Evolutionary conservation across 2,888 invertebrate genomes (phyloP), one percentile per base, ranked within the genome.

Genomic region (Ormyrus labotus): DNA sequence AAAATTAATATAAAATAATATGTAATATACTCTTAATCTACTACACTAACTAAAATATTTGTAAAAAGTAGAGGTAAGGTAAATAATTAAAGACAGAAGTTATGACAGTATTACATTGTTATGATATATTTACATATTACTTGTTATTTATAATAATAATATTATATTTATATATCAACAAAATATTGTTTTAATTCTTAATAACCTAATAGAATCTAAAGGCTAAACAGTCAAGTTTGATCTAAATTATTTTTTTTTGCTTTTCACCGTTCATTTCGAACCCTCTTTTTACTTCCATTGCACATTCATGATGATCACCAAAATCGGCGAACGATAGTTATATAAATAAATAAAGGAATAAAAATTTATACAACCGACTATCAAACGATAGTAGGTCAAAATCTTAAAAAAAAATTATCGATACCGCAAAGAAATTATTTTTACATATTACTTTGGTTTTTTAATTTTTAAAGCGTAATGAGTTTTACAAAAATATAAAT

Each of bases 41-140:
- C 19, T 19, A 19, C 1, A 19, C 19, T 19, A 19, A 19, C 19
- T 19, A 19, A 67, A 68, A 48, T 47, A n/a, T 19, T 7, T n/a
- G 11, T 58, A 57, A 47, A 6, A 8, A 19, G 19, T 19, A 19
- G 45, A 4, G 60, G 53, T 11, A 45, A 55, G 47, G 55, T 69
- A 65, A 65, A 65, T 71, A 50, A 70, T 45, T 57, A 48, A 58
- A 65, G 47, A 50, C 45, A 34, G 3, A 45, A 34, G n/a, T 79
- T n/a, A 19, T 19, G 19, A 19, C 19, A 19, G 19, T 48, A 68
- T 79, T 79, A 61, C 80, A 83, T 85, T 85, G 84, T 83, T 85
- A 83, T 86, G 81, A 72, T 87, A 86, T 88, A 88, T 88, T 88
- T 88, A 88, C 88, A 88, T 84, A 85, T 87, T 86, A 86, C 81